These are phyloP conservation scores for Drosophila obscura DNA, from an alignment of 1,140 invertebrate genomes.

Conservation along the genomic window DNA sequence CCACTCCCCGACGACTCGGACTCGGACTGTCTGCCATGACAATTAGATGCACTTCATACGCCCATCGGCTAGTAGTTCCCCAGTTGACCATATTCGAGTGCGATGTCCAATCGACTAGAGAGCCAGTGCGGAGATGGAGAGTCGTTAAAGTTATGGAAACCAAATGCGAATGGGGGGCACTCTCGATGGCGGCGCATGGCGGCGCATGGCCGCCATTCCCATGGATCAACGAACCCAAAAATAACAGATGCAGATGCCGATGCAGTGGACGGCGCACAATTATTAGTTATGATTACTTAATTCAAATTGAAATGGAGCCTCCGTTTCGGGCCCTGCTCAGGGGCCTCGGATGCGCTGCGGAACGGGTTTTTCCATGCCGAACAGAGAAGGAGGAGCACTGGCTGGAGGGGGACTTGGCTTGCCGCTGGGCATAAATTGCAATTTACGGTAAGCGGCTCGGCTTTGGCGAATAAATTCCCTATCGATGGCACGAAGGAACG, in stretches of 20 bases:
- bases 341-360: constrained; percentile 2
- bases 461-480: constrained; percentile 41
- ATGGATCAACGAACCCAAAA: constrained; percentile 64
- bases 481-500: constrained; percentile 41
- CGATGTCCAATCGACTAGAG: constrained; percentile 1
- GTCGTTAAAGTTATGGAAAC: constrained; percentile 60
- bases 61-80: constrained; percentile 33
- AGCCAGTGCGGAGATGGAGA: constrained; percentile 28
- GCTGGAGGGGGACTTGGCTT: constrained; percentile 17
- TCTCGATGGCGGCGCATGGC: constrained; percentile 24
- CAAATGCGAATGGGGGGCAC: constrained; percentile 50
- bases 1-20: constrained; percentile 1
- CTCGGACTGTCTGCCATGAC: constrained; percentile 40
- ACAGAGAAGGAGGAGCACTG: too few relatives aligned
- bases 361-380: constrained; percentile 17
- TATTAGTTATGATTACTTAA: constrained; percentile 57
- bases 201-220: constrained; percentile 38
- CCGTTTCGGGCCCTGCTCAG: constrained; percentile 7
- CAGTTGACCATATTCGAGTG: constrained; percentile 19
- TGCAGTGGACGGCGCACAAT: constrained; percentile 24
- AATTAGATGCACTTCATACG: constrained; percentile 48
- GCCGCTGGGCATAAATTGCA: constrained; percentile 71
- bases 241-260: constrained; percentile 53
- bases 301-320: constrained; percentile 39
- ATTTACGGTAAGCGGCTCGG: constrained; percentile 66